phyloP scores from a whole-genome alignment of 1,140 invertebrate species.

The Holcopasites calliopsidis region DNA sequence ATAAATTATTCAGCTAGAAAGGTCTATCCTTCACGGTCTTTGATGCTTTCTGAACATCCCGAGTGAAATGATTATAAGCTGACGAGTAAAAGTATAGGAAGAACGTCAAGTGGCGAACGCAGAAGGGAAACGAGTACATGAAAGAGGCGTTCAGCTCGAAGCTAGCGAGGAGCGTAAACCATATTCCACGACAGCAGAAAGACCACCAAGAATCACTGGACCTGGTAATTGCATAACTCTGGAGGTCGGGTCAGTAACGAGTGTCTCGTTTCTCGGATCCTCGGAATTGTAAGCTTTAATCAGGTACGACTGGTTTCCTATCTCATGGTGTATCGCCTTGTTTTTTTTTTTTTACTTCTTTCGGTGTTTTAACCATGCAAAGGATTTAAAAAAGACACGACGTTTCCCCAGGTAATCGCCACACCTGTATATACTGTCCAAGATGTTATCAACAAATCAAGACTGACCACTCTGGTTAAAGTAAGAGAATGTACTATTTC shows the following conservation, averaged over 20 bases:
- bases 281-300: conserved; percentile 22
- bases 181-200: conserved; percentile 3
- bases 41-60: neutral
- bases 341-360: neutral
- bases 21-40: no score
- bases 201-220: conserved; percentile 35
- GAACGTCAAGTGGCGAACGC: neutral
- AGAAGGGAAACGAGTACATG: neutral
- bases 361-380: neutral
- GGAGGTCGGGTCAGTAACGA: conserved; percentile 42
- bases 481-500: no score
- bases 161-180: conserved; percentile 7
- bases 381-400: neutral
- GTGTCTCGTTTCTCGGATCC: conserved; percentile 32
- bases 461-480: neutral
- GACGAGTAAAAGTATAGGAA: neutral
- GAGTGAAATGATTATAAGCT: neutral
- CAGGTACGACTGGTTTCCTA: conserved; percentile 15
- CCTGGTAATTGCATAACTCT: conserved; percentile 43
- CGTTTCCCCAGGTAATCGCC: neutral
- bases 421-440: neutral
- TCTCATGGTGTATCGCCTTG: neutral
- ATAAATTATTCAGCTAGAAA: neutral
- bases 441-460: neutral
- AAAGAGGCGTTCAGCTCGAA: neutral